Evolutionary conservation across 2,888 invertebrate genomes (phyloP).

Genomic region (Alsophila aescularia): DNA sequence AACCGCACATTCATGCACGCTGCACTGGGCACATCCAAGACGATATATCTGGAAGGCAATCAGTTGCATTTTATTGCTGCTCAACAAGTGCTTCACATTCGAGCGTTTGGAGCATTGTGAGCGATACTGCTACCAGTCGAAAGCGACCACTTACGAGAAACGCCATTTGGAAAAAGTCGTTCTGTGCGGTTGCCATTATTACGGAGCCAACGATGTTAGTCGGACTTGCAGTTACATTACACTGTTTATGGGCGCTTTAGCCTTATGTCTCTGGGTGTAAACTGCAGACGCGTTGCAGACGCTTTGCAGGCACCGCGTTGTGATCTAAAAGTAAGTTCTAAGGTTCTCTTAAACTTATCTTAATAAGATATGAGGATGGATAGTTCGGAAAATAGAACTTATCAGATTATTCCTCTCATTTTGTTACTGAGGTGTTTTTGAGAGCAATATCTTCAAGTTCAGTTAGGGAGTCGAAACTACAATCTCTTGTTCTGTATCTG

Average conservation of each 20-base stretch:
- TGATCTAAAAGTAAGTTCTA: neutral
- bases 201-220: slow-evolving; percentile 24
- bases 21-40: slow-evolving; percentile 15
- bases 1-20: slow-evolving; percentile 10
- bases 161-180: slow-evolving; percentile 39
- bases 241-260: slow-evolving; percentile 26
- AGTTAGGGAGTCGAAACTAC: too few relatives aligned
- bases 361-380: neutral
- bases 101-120: slow-evolving; percentile 27
- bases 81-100: slow-evolving; percentile 38
- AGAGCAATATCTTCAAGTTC: too few relatives aligned
- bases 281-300: slow-evolving; percentile 1
- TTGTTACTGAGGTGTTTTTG: neutral
- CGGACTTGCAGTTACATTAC: slow-evolving; percentile 26
- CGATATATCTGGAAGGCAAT: slow-evolving; percentile 28
- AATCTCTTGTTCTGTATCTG: too few relatives aligned
- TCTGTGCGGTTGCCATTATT: slow-evolving; percentile 26
- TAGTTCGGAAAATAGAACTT: neutral
- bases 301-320: slow-evolving; percentile 2
- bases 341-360: neutral
- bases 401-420: neutral
- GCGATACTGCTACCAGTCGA: slow-evolving; percentile 17
- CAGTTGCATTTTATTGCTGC: slow-evolving; percentile 36
- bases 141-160: slow-evolving; percentile 33
- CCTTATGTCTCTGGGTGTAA: slow-evolving; percentile 6